Evolutionary conservation across 2,888 invertebrate species (phyloP), one percentile per base, ranked within the genome.

Genomic region (Stegana nigrithorax): DNA sequence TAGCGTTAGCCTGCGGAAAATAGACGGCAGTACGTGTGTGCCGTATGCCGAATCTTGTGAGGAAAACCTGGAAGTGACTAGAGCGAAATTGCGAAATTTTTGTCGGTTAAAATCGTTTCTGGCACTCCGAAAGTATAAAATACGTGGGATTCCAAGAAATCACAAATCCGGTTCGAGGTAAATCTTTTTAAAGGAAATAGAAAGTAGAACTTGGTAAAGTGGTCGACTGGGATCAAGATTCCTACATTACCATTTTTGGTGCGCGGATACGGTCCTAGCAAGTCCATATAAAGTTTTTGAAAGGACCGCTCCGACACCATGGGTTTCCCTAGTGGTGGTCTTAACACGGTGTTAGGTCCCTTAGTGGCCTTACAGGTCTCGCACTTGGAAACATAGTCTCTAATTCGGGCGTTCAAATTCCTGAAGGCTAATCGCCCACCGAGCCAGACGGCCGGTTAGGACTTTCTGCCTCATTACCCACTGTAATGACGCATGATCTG

Each of bases 91-190:
- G 29, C 29, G 29, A 29, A 29, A n/a, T 73, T 72, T 60, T 76
- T 77, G 32, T 78, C 74, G 19, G 59, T 57, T 10, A 72, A 67
- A 14, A 70, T 36, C 1, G 26, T n/a, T 42, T 65, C 57, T 1
- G 73, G 70, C 36, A 71, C 71, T 19, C 71, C 72, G 66, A 72
- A 75, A 14, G 67, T n/a, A 27, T 69, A 59, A 53, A 75, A 71
- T 19, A 59, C 29, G 2, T 71, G 65, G 26, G 65, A 36, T 39
- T 60, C 57, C 8, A 64, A 14, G 17, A 17, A 57, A 19, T 57
- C 44, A 10, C 12, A 12, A n/a, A 63, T 39, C 1, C 2, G 4
- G 8, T 26, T 29, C 2, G 63, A 10, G 21, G 50, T 59, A 51
- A 58, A 65, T 56, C 59, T 62, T 17, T 21, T 45, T 6, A 61